Base-by-base conservation (phyloP, 2,113 vertebrate species). In the Rhabdomys dilectus region DNA sequence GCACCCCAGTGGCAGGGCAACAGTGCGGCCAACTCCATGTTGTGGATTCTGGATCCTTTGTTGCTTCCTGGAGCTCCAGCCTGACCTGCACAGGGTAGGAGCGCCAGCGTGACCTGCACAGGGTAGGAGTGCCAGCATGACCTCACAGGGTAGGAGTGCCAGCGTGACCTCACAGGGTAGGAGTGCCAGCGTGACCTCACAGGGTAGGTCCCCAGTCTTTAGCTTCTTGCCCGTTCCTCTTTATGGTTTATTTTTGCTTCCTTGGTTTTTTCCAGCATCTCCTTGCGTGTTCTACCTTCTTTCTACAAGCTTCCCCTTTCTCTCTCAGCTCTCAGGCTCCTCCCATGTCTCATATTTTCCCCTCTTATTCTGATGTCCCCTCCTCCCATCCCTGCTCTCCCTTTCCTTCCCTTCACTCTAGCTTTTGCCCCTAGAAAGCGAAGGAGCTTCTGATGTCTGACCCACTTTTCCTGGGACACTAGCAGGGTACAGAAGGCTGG, bases 21-120 rank as follows among this genome's bases (percentile, higher is more conserved):
- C 97, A 98, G 99, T 39, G 99, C 99, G 93, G 99, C 99, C 97
- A 99, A 99, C 98, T 99, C 99, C 97, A 99, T 99, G 97, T 99
- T 99, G 90, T 99, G 99, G 97, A 99, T 51, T 51, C 98, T 99
- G 97, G 99, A 99, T 99, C 99, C 98, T 99, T 99, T 7, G 48
- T 62, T 26, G 99, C 99, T 51, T 99, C 99, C 98, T 99, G 96
- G 99, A 99, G 98, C 99, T n/a, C n/a, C n/a, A n/a, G n/a, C n/a
- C n/a, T n/a, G n/a, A n/a, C n/a, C n/a, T n/a, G n/a, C n/a, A n/a
- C n/a, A n/a, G n/a, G n/a, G n/a, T n/a, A n/a, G n/a, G n/a, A n/a
- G n/a, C n/a, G n/a, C n/a, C n/a, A n/a, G n/a, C n/a, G n/a, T n/a
- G n/a, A n/a, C n/a, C n/a, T n/a, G n/a, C n/a, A n/a, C n/a, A n/a